These are phyloP conservation scores for Carcharodon carcharias DNA, from an alignment of 2,797 vertebrate species.

Conservation along the genomic window DNA sequence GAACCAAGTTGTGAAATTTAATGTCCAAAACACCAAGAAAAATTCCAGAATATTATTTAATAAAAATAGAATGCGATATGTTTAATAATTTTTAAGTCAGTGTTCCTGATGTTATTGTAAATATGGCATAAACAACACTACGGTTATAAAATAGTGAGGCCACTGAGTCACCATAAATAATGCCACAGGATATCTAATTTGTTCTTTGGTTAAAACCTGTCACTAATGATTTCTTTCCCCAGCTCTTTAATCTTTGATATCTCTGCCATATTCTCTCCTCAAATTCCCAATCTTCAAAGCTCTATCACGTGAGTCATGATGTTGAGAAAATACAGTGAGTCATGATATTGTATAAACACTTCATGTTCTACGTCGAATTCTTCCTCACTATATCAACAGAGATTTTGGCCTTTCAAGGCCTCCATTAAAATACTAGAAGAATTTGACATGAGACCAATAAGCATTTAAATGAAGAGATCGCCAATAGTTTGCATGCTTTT, in stretches of 20 bases:
- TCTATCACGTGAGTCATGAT: neutral
- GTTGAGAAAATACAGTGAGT: neutral
- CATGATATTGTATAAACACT: neutral
- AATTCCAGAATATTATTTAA: neutral
- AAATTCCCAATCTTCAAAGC: neutral
- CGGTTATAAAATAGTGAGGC: neutral
- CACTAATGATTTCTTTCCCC: neutral
- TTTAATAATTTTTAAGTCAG: neutral
- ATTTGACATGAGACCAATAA: neutral
- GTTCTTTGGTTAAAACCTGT: neutral
- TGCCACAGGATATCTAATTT: neutral
- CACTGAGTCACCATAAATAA: neutral
- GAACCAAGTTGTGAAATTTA: no score
- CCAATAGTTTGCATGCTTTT: neutral
- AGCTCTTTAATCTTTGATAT: neutral
- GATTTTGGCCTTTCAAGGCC: neutral
- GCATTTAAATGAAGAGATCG: neutral
- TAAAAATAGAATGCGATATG: neutral
- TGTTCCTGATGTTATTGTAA: neutral
- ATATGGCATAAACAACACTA: neutral
- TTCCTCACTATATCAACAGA: neutral
- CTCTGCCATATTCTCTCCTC: neutral
- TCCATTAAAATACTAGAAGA: neutral
- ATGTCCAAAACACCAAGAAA: no score
- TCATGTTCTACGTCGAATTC: neutral